A percentile compares a stretch with the other conserved stretches of the same genome.
Conservation (phyloP, 2,797 vertebrate species). For the Gouania willdenowi region DNA sequence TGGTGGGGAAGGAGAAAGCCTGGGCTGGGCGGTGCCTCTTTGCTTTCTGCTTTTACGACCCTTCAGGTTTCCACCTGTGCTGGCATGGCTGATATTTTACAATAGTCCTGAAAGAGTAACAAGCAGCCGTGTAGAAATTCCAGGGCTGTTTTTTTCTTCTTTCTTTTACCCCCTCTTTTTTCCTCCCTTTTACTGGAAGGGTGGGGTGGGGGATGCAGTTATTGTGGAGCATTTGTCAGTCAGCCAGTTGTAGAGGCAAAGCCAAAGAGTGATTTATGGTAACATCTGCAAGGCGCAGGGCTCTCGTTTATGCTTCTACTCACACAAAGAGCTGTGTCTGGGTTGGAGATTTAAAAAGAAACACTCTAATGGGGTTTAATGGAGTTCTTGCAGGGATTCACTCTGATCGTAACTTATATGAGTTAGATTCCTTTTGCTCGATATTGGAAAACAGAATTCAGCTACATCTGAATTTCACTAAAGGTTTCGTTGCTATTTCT, state of each 20-base stretch:
- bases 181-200: constrained; percentile 57
- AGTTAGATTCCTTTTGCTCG: constrained; percentile 46
- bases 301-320: constrained; percentile 69
- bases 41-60: constrained; percentile 60
- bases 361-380: constrained; percentile 45
- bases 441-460: constrained; percentile 16
- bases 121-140: constrained; percentile 80
- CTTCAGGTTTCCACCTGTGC: constrained; percentile 79
- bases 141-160: constrained; percentile 68
- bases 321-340: constrained; percentile 44
- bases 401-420: constrained; percentile 40
- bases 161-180: constrained; percentile 14
- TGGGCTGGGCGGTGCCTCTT: constrained; percentile 27
- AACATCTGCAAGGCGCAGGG: constrained; percentile 77
- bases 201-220: constrained; percentile 65
- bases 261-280: constrained; percentile 78
- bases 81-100: constrained; percentile 79
- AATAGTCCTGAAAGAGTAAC: constrained; percentile 77
- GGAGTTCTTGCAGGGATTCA: constrained; percentile 44
- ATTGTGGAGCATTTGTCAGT: constrained; percentile 83
- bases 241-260: constrained; percentile 79
- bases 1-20: constrained; percentile 55
- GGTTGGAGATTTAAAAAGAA: constrained; percentile 48
- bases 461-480: background rate
- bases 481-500: constrained; percentile 1